These are phyloP conservation scores for Ciconia maguari DNA, from an alignment of 2,113 vertebrate species.

Conservation along the genomic window DNA sequence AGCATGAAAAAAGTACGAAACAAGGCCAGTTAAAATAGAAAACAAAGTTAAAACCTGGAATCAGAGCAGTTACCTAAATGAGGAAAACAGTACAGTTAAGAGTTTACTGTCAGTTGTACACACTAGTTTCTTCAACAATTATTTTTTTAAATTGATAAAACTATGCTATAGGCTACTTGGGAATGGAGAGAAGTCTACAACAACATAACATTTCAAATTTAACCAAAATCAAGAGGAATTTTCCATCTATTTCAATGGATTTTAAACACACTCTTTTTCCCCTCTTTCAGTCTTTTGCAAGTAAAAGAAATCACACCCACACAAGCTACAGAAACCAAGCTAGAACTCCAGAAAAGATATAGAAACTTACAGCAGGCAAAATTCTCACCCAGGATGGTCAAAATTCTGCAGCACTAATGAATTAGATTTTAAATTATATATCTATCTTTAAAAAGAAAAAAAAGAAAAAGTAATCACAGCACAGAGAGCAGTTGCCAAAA, in stretches of 20 bases:
- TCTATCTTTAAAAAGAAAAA: conserved; percentile 17
- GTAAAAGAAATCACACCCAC: background rate
- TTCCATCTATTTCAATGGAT: background rate
- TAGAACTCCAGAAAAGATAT: background rate
- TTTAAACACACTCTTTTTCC: background rate
- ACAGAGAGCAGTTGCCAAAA: conserved; percentile 14
- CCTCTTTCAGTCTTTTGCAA: background rate
- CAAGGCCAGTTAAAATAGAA: background rate
- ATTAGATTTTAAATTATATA: background rate
- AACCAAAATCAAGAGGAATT: background rate
- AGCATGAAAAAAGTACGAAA: background rate
- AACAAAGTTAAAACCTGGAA: background rate
- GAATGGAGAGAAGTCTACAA: background rate
- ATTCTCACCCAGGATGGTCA: background rate
- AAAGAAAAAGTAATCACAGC: conserved; percentile 28
- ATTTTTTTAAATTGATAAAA: background rate
- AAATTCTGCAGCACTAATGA: background rate
- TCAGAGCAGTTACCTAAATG: background rate
- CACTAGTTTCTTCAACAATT: background rate
- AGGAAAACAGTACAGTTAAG: background rate
- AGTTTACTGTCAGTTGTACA: background rate
- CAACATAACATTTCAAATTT: background rate
- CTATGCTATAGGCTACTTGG: background rate
- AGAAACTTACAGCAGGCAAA: conserved; percentile 39
- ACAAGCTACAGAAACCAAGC: conserved; percentile 9